Percentiles rank a stretch among this genome's conserved stretches.
phyloP scores from a whole-genome alignment of 2,113 vertebrate species.

The Agapornis roseicollis region DNA sequence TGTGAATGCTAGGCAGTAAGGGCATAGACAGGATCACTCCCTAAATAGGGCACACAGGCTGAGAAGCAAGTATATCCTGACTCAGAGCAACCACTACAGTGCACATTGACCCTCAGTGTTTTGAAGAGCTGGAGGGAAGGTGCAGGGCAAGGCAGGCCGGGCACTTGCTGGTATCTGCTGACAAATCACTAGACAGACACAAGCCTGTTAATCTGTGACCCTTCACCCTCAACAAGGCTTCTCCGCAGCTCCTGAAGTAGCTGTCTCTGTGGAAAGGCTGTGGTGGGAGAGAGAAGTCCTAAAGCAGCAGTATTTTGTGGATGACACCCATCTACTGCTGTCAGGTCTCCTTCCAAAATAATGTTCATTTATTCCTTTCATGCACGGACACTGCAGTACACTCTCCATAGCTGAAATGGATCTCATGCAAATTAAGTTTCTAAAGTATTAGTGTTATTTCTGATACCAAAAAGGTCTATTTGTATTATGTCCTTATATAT shows the following conservation, averaged over 20 bases:
- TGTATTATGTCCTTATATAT: not conserved
- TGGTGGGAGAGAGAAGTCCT: not conserved
- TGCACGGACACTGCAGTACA: not conserved
- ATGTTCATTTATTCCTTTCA: not conserved
- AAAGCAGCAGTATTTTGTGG: not conserved
- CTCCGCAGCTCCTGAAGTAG: not conserved
- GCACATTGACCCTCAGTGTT: not conserved
- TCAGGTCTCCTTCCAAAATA: not conserved
- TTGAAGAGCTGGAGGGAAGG: not conserved
- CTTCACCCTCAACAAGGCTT: not conserved
- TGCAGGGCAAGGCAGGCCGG: not conserved
- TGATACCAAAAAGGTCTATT: not conserved
- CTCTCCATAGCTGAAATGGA: not conserved
- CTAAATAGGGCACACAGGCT: not conserved
- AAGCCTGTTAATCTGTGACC: not conserved
- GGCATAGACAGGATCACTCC: not conserved
- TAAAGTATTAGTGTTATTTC: not conserved
- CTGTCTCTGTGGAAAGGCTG: not conserved
- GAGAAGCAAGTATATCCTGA: not conserved
- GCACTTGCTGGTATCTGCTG: not conserved
- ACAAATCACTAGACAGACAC: not conserved
- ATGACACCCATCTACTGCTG: not conserved
- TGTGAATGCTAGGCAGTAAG: not conserved
- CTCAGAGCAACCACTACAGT: not conserved
- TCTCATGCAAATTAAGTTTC: not conserved